Percentiles rank a stretch among this genome's conserved stretches.
Conservation (phyloP, 2,888 invertebrate genomes). For the Philereme transversata region DNA sequence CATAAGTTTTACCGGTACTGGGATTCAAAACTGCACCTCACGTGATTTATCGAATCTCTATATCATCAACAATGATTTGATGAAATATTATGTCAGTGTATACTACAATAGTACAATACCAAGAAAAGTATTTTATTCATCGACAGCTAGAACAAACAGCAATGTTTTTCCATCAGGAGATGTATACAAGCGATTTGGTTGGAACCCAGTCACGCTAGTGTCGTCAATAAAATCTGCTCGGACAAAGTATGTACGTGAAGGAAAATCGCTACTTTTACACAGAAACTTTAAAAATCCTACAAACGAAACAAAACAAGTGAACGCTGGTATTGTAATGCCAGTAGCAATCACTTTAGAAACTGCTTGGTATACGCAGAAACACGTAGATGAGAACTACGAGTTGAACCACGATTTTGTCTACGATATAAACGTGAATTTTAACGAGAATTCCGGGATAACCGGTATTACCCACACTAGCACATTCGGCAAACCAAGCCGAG, state of each 20-base stretch:
- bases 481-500: conserved; percentile 13
- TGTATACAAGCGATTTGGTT: conserved; percentile 15
- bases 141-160: background rate
- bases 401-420: conserved; percentile 21
- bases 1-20: conserved; percentile 10
- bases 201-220: conserved; percentile 14
- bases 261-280: conserved; percentile 2
- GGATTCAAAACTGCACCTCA: conserved; percentile 5
- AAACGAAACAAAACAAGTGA: conserved; percentile 11
- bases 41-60: conserved; percentile 15
- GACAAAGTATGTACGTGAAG: conserved; percentile 7
- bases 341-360: conserved; percentile 22
- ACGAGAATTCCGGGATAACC: conserved; percentile 11
- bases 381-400: background rate
- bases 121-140: conserved; percentile 19
- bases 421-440: conserved; percentile 21
- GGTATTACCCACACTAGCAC: conserved; percentile 16
- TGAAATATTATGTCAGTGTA: conserved; percentile 16
- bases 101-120: conserved; percentile 22
- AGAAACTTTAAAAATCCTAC: conserved; percentile 20
- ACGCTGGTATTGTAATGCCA: conserved; percentile 22
- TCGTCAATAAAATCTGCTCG: conserved; percentile 15
- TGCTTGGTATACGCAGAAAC: conserved; percentile 8
- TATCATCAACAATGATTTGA: conserved; percentile 13
- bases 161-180: background rate